Conservation (phyloP, 2,888 invertebrate genomes). For the Pandemis cinnamomeana region DNA sequence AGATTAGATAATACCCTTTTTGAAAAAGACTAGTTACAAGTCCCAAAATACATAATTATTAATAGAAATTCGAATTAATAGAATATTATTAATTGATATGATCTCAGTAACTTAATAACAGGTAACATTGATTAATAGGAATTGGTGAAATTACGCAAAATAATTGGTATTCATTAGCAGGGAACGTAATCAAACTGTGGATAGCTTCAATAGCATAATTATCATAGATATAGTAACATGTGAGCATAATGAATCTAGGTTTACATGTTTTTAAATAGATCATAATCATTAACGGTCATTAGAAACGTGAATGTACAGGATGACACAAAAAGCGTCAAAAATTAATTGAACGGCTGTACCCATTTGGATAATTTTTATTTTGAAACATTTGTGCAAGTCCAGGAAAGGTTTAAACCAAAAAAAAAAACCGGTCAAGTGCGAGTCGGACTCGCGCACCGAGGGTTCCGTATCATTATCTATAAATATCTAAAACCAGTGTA, state of each 20-base stretch:
- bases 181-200: background rate
- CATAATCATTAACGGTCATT: too few species aligned
- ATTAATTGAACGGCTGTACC: too few species aligned
- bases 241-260: background rate
- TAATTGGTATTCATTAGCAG: slow-evolving; percentile 7
- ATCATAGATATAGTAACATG: background rate
- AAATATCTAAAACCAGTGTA: too few species aligned
- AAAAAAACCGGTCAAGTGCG: too few species aligned
- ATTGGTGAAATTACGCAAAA: slow-evolving; percentile 7
- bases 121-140: slow-evolving; percentile 2
- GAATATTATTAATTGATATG: background rate
- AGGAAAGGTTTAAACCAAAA: too few species aligned
- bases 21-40: background rate
- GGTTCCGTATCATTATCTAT: too few species aligned
- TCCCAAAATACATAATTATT: background rate
- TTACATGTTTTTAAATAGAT: background rate
- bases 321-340: too few species aligned
- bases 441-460: too few species aligned
- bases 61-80: background rate
- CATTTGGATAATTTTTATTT: too few species aligned
- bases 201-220: background rate
- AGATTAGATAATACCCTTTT: too few species aligned
- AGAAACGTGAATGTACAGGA: too few species aligned
- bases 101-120: slow-evolving; percentile 6
- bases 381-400: too few species aligned